Evolutionary conservation across 64 coral and sea anemone genomes (phyloP), one percentile per base, ranked within the genome.

Genomic region (Trachythela sp.): DNA sequence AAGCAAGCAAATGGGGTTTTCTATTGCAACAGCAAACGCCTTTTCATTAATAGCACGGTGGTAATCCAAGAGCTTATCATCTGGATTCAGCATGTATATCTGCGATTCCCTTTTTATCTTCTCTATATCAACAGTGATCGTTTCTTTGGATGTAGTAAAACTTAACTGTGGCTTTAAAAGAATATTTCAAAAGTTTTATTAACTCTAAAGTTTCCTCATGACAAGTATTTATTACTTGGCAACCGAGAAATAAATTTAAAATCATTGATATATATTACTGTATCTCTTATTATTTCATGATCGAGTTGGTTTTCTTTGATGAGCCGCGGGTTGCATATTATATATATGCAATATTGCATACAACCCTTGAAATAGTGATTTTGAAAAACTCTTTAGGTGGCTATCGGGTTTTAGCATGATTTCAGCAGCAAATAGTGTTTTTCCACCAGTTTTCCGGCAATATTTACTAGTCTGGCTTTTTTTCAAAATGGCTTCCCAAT

Each of bases 11-110:
- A 70, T 38, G 45, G 89, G 84, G 49, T 91, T 48, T 48, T 91
- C 39, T 34, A 70, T 59, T 22, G 59, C 89, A 86, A 86, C 36
- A 64, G 84, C 54, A 72, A 71, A 91, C 22, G 56, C 60, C 38
- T 76, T 83, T 67, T 91, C 84, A 86, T 86, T 91, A 35, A 91
- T 91, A 48, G 89, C 84, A 36, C 48, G 64, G 83, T 85, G 89
- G 64, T 91, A 91, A 70, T 85, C 84, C 67, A 70, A 54, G 36
- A 91, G 51, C 58, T 91, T 91, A 84, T 91, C 89, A 72, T 85
- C 89, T 48, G 89, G 89, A 42, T 90, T 84, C 38, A 90, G 77
- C 89, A 84, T 75, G 59, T 91, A 91, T 86, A 86, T 91, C 42
- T 91, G 89, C 70, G 84, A 85, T 85, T 86, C 83, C 83, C 51